A percentile compares a stretch with the other conserved stretches of the same genome.
phyloP scores from a whole-genome alignment of 35 echinoderm and acorn worm species.

The Anneissia japonica region DNA sequence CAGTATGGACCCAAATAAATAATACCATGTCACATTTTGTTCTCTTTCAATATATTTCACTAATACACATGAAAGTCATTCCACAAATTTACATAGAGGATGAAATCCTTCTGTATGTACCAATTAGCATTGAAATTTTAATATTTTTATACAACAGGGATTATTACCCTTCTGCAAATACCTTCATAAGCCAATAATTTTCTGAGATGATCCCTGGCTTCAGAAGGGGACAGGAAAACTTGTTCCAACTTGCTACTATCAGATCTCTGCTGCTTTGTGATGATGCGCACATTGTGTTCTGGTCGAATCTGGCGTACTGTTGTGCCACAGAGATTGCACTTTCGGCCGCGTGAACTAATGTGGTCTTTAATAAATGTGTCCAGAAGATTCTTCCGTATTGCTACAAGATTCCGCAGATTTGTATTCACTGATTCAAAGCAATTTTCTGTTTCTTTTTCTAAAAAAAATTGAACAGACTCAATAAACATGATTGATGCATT shows the following conservation, averaged over 20 bases:
- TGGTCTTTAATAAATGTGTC: slow-evolving; percentile 58
- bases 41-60: too few relatives aligned
- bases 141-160: too few relatives aligned
- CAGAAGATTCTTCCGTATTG: slow-evolving; percentile 37
- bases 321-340: slow-evolving; percentile 51
- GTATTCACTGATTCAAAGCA: neutral
- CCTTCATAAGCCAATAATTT: slow-evolving; percentile 71
- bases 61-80: too few relatives aligned
- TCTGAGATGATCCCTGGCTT: slow-evolving; percentile 66
- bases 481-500: too few relatives aligned
- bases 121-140: too few relatives aligned
- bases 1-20: too few relatives aligned
- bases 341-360: slow-evolving; percentile 29
- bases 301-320: slow-evolving; percentile 47
- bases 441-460: neutral
- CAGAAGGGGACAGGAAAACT: slow-evolving; percentile 64
- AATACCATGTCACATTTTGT: too few relatives aligned
- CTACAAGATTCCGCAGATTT: slow-evolving; percentile 10
- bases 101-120: too few relatives aligned
- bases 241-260: slow-evolving; percentile 9
- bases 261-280: slow-evolving; percentile 34
- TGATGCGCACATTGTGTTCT: slow-evolving; percentile 62
- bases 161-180: too few relatives aligned
- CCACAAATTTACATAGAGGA: too few relatives aligned
- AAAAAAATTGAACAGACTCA: neutral